phyloP scores from a whole-genome alignment of 2,797 vertebrate species.

The Alauda arvensis region DNA sequence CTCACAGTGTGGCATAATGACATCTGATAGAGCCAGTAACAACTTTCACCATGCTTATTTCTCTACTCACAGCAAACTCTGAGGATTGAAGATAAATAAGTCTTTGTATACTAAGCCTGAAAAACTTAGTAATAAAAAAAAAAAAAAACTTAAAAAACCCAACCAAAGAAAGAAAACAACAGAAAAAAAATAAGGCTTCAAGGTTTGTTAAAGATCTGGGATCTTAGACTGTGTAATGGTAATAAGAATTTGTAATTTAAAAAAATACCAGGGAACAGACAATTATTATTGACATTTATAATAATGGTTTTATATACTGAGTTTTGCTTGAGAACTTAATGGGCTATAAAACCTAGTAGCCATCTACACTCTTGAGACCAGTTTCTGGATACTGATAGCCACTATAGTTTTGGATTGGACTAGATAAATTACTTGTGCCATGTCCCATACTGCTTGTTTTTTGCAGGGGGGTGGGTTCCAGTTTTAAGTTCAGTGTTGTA shows the following conservation, averaged over 20 bases:
- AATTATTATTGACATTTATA: neutral
- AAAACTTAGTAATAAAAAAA: neutral
- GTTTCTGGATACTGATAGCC: neutral
- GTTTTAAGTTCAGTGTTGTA: neutral
- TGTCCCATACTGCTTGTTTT: neutral
- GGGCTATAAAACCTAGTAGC: neutral
- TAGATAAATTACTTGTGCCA: neutral
- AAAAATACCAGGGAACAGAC: neutral
- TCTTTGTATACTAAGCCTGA: neutral
- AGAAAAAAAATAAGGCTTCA: neutral
- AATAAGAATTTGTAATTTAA: neutral
- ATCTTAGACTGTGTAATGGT: neutral
- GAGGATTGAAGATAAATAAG: neutral
- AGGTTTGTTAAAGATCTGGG: neutral
- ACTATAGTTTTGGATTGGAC: neutral
- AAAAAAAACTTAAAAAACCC: neutral
- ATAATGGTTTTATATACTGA: neutral
- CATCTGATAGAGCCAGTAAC: neutral
- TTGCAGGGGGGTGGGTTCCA: fast-evolving
- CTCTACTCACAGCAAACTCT: neutral
- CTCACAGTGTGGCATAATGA: neutral
- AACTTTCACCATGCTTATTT: neutral
- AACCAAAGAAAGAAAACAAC: neutral
- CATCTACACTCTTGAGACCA: neutral
- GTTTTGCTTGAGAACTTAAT: neutral